Base-by-base conservation (phyloP, 1,140 invertebrate genomes). In the Zaprionus lachaisei region DNA sequence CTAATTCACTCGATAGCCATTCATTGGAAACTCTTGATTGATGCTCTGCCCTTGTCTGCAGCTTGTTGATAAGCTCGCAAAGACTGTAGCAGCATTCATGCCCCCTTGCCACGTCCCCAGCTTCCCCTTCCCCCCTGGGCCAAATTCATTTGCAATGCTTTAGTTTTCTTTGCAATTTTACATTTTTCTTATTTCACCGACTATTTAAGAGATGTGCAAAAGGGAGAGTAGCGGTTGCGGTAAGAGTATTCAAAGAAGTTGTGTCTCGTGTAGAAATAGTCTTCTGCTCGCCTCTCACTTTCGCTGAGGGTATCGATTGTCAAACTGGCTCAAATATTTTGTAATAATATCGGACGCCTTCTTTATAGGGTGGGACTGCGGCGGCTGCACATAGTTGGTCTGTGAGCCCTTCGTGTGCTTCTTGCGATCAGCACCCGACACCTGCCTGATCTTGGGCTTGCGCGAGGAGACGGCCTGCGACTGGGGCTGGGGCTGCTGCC, bases 11-110 rank as follows among this genome's bases (percentile, higher is more conserved):
- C 86, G 86, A 91, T 91, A 86, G 86, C 86, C 86, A 91, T 91
- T 91, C 86, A 91, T 91, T 91, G 86, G 86, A 91, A 91, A 91
- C 72, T 72, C 82, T 91, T 91, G 86, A 91, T 91, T 91, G 86
- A 91, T 91, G 86, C 83, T 80, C 75, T 69, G 77, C 77, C 71
- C 81, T 78, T 86, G 86, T 91, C 86, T 91, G 86, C 76, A 60
- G 75, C 61, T 44, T 38, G 68, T 80, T 77, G 86, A 91, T 91
- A 91, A 91, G 86, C 80, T 26, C 65, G 65, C 64, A 64, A 74
- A 70, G 81, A 81, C 77, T 85, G 73, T 63, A 51, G 5, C 24
- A n/a, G 5, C 41, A 41, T 7, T 7, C 7, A 3, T 11, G 41
- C 14, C 55, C 54, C 44, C 61, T 44, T n/a, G 54, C 31, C 60